Evolutionary conservation across 2,113 vertebrate genomes (phyloP).

Genomic region (Mesoclemmys tuberculata): DNA sequence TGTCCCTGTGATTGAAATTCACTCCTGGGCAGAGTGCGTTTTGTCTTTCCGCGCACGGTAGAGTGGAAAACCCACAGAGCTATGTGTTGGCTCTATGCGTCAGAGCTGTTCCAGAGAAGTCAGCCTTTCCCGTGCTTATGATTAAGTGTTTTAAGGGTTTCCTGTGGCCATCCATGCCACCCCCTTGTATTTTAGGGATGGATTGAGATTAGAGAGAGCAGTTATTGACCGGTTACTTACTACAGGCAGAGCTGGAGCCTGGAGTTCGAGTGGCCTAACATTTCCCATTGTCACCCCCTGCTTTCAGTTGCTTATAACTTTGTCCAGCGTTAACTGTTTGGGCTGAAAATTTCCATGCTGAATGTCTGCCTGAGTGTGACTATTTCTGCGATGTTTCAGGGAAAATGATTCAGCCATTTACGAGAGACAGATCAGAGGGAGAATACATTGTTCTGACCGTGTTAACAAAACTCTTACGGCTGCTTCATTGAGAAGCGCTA

Average conservation of each 20-base stretch:
- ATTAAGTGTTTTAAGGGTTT: neutral
- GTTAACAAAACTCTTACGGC: neutral
- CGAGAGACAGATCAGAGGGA: neutral
- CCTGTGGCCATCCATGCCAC: neutral
- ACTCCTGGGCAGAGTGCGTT: neutral
- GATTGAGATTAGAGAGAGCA: neutral
- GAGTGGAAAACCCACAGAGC: neutral
- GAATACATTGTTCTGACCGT: neutral
- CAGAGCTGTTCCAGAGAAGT: neutral
- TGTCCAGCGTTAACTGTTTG: neutral
- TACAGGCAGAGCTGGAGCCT: neutral
- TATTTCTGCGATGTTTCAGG: neutral
- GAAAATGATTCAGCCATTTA: neutral
- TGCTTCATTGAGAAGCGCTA: neutral
- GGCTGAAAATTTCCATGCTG: neutral
- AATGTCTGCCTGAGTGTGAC: neutral
- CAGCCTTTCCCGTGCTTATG: neutral
- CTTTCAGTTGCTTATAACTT: neutral
- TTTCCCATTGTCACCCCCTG: neutral
- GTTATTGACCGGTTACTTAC: neutral
- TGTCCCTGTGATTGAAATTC: neutral
- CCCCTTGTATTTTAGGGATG: neutral
- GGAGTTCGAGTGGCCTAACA: too few relatives aligned
- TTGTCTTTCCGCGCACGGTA: neutral
- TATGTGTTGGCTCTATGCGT: neutral